Conservation (phyloP, 2,888 invertebrate genomes). For the Caenorhabditis japonica region DNA sequence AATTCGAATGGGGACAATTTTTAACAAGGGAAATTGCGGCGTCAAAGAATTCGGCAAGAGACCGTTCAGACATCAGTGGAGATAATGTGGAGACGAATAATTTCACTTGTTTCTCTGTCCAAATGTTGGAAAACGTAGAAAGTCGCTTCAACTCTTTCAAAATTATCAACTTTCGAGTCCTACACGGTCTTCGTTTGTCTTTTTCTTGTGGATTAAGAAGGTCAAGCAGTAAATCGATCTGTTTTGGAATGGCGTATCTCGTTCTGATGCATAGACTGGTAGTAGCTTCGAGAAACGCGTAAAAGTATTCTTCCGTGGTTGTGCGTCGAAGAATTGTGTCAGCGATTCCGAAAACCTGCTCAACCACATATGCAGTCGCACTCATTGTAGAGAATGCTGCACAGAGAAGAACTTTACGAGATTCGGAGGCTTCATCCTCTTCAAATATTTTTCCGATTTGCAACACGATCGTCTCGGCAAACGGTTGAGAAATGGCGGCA, state of each 20-base stretch:
- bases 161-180: conserved; percentile 8
- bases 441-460: conserved; percentile 47
- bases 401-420: conserved; percentile 29
- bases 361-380: conserved; percentile 36
- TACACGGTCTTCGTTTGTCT: background rate
- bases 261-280: conserved; percentile 57
- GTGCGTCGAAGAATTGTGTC: conserved; percentile 34
- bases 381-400: conserved; percentile 35
- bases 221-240: conserved; percentile 31
- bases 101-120: conserved; percentile 61
- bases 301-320: conserved; percentile 30
- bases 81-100: conserved; percentile 17
- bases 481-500: conserved; percentile 90
- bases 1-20: conserved; percentile 21
- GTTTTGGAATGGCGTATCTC: conserved; percentile 54
- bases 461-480: conserved; percentile 32
- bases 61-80: conserved; percentile 9
- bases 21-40: conserved; percentile 19
- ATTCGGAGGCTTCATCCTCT: conserved; percentile 24
- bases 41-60: conserved; percentile 26
- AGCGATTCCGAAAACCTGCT: conserved; percentile 43
- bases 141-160: conserved; percentile 46
- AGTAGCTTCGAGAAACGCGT: conserved; percentile 45
- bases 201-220: conserved; percentile 5
- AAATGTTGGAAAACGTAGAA: conserved; percentile 57